Evolutionary conservation across 1,140 invertebrate genomes (phyloP), one percentile per base, ranked within the genome.

Genomic region (Conus ventricosus): DNA sequence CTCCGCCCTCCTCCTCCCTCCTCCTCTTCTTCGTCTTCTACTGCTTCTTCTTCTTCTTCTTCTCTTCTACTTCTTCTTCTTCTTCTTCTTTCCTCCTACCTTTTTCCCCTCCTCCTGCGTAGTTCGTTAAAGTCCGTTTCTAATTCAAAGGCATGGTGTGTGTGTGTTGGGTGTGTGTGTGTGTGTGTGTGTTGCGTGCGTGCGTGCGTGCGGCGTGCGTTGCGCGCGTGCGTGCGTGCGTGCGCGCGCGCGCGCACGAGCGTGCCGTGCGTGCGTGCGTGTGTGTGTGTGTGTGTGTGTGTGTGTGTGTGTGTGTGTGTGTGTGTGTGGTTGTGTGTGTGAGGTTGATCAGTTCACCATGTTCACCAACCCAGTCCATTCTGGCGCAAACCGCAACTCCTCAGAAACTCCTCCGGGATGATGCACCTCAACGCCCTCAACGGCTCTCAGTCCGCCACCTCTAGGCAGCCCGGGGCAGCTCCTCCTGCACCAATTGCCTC

Each of bases 391-490:
- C 13, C 82, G 82, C 13, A 13, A 0, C 15, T 25, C 4, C 27
- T 55, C 23, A 39, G 39, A n/a, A 23, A 63, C 23, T 84, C 82
- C 53, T 84, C 82, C 4, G 55, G 55, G 7, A 39, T 63, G n/a
- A 84, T 84, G 82, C 82, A 60, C 54, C 82, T 84, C 82, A 84
- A 84, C 57, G 82, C 82, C n/a, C 82, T 84, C 82, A 84, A 84
- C 82, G 82, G 82, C 55, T 84, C 82, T 0, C 67, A 5, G 17
- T 84, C 82, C 25, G 1, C 0, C 15, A 4, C n/a, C 53, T 3
- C 5, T 55, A 39, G 39, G 0, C 76, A 27, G 8, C 27, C 27
- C 4, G 23, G 25, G 23, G 39, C 82, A 11, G 4, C 54, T 57
- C 20, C 82, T 8, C 25, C 23, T 54, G 20, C 20, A 3, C 54